phyloP scores from a whole-genome alignment of 2,797 vertebrate genomes.

The Falco berigora region DNA sequence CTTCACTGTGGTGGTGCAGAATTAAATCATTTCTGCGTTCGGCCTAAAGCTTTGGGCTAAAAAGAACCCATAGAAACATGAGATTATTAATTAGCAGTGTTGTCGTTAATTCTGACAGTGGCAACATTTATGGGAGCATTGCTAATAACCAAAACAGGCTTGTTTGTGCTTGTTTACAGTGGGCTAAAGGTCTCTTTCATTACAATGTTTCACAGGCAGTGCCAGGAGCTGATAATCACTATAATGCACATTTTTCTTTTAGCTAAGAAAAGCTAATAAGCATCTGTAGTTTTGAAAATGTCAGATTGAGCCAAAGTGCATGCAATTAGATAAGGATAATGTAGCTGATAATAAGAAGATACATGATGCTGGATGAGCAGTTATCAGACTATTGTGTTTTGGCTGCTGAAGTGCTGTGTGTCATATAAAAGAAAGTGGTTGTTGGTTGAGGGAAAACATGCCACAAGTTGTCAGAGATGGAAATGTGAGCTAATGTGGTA shows the following conservation, averaged over 20 bases:
- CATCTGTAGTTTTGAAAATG: constrained; percentile 27
- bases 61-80: neutral
- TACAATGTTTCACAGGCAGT: neutral
- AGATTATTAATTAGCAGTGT: constrained; percentile 29
- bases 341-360: constrained; percentile 17
- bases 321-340: constrained; percentile 48
- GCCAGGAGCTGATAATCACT: constrained; percentile 2
- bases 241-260: constrained; percentile 13
- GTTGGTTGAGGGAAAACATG: neutral
- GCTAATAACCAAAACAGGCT: neutral
- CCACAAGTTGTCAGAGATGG: neutral
- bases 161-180: neutral
- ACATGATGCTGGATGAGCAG: neutral
- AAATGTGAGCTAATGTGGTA: neutral
- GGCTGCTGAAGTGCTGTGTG: neutral
- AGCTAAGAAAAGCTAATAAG: constrained; percentile 43
- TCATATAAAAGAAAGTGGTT: neutral
- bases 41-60: neutral
- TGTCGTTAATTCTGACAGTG: neutral
- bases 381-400: constrained; percentile 13
- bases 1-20: neutral
- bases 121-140: neutral
- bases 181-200: neutral
- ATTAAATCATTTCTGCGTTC: constrained; percentile 13
- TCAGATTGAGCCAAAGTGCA: constrained; percentile 34